Base-by-base conservation (phyloP, 2,888 invertebrate species). In the Drosophila greeni region DNA sequence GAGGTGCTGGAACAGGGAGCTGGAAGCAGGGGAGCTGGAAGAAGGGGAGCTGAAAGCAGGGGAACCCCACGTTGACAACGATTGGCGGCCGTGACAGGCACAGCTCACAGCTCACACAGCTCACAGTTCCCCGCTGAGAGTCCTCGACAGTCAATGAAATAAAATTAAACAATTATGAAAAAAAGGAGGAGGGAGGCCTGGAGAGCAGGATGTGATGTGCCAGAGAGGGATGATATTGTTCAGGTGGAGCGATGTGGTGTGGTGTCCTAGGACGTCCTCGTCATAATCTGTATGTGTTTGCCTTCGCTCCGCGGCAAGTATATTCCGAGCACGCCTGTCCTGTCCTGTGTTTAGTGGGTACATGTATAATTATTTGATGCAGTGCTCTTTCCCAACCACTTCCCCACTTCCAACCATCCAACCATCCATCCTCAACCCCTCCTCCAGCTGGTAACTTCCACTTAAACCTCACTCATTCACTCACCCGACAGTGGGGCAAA, bases 111-210 rank as follows among this genome's bases (percentile, higher is more conserved):
- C 39, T 36, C n/a, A n/a, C 34, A 34, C n/a, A 16, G 37, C 18
- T n/a, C 20, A 23, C 39, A 23, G 39, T 23, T 40, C 51, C 55
- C 43, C 48, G 31, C 34, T 33, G 49, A 24, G 42, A 52, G 56
- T 60, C 47, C 59, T 45, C 64, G 74, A 66, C 72, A 81, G 81
- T 81, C 70, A 81, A 79, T 79, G 78, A 70, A 76, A 81, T 78
- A 71, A 78, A 74, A 78, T 79, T 78, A 71, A 81, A 79, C 82
- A 79, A 79, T 79, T 78, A 78, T 64, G 66, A 54, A 56, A 66
- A 36, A 9, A 49, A 12, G 2, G 3, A 40, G 2, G 24, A 42
- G 40, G 40, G 12, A 14, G 29, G 2, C n/a, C n/a, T n/a, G n/a
- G n/a, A n/a, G 8, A 18, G 29, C 16, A 45, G 6, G 20, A 20